Evolutionary conservation across 2,113 vertebrate genomes (phyloP), one percentile per base, ranked within the genome.

Genomic region (Petrocephalus zakoni): DNA sequence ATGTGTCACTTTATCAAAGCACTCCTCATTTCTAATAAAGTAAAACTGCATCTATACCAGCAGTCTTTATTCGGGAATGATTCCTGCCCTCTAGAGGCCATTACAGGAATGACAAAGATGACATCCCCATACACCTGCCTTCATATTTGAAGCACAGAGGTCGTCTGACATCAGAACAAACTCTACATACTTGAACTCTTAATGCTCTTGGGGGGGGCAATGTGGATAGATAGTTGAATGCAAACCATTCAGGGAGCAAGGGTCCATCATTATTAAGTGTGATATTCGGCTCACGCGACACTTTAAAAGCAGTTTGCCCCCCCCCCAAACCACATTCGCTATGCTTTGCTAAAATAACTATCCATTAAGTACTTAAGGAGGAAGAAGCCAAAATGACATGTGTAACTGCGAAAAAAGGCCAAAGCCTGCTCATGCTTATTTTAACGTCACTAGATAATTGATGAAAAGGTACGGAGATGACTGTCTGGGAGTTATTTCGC

Each of bases 61-160:
- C 29, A 72, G 5, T 72, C 10, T 47, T 3, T 46, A 47, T 83
- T 22, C 81, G 49, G 42, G 29, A 55, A 55, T 19, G 55, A 56
- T 52, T 87, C 34, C 88, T 87, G 85, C 51, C 53, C 85, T 56
- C 84, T 86, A 72, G 51, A 25, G 88, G 84, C 21, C 42, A 15
- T 8, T 13, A 2, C 0, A 7, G 25, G 56, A 37, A 87, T 51
- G 22, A 37, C 10, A 42, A 10, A 89, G n/a, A 85, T 29, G 22
- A 83, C 51, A 15, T 53, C 52, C 2, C 15, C 1, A 25, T 68
- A 49, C 88, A 68, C 82, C 88, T 51, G 81, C 56, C 25, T 53
- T 56, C 84, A 4, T 55, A 25, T 25, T 85, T 37, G 15, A 56
- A 34, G 25, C 84, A 53, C 55, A 42, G 6, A 87, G 85, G 37